Base-by-base conservation (phyloP, 2,888 invertebrate species). In the Mesopsocus fuscifrons region DNA sequence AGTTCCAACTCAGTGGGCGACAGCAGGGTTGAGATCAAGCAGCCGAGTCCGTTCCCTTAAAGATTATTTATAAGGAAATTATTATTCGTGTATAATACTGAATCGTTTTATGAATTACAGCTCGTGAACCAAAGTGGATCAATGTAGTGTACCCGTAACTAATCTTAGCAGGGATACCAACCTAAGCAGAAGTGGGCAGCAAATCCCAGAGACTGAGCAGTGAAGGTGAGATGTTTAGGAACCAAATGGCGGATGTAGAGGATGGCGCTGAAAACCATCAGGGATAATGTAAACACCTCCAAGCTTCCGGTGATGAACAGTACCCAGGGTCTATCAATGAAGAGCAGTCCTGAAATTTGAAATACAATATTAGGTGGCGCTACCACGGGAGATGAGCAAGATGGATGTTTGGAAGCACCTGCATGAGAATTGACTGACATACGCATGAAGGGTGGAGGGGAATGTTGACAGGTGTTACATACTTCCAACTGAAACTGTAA, bases 231-330 rank as follows among this genome's bases (percentile, higher is more conserved):
- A 56, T 78, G 77, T 44, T 80, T 65, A 2, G 83, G 81, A 52
- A 82, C 74, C 18, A 82, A 69, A 56, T 83, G 83, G n/a, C 83
- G 67, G 66, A 83, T 71, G 59, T 84, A 84, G 21, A 83, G 62
- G 49, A 84, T 71, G 18, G 81, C 74, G 42, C 83, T 81, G 48
- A 82, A 72, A 78, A 81, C 84, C 62, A 79, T 74, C 41, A 84
- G 62, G 49, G 78, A 78, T 51, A 83, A 62, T 1, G 81, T 77
- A 53, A 80, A 74, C 46, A 83, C 74, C 59, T 84, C 82, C 49
- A 83, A 59, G 40, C 71, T 64, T 58, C 83, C 82, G 56, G 74
- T 72, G 31, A 77, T 60, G 34, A 80, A 59, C n/a, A 78, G 66
- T 65, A 76, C 68, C 59, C 71, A 68, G 45, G 75, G 74, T 44